Conservation (phyloP, 1,140 invertebrate genomes). For the Pseudomyrmex cubaensis region DNA sequence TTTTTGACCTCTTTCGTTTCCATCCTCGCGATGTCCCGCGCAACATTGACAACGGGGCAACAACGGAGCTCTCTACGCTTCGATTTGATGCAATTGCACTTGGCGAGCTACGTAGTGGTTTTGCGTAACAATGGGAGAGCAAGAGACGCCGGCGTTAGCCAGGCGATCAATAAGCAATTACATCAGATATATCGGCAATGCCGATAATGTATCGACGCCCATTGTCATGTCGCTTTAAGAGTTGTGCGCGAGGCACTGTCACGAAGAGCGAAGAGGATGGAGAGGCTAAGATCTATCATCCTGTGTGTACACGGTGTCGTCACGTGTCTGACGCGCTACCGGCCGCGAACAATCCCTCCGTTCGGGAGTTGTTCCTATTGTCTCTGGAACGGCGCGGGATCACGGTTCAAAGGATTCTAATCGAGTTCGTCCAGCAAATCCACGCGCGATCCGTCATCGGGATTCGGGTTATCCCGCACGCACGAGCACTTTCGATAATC, state of each 20-base stretch:
- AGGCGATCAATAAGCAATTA: conserved; percentile 54
- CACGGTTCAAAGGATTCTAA: conserved; percentile 77
- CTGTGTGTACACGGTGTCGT: conserved; percentile 30
- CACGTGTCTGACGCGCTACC: conserved; percentile 35
- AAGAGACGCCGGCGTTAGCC: background rate
- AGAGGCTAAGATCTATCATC: conserved; percentile 58
- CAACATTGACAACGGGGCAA: background rate
- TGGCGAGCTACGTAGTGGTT: conserved; percentile 11
- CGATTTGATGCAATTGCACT: conserved; percentile 14
- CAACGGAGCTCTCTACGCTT: background rate
- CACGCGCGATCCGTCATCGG: conserved; percentile 75
- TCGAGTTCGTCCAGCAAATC: conserved; percentile 72
- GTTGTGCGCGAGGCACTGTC: conserved; percentile 17
- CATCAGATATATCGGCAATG: conserved; percentile 7
- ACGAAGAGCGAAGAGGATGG: background rate
- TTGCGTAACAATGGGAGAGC: conserved; percentile 41
- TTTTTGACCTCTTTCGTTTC: background rate
- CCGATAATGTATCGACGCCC: conserved; percentile 39
- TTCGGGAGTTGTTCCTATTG: background rate
- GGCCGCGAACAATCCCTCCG: conserved; percentile 36
- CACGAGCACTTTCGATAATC: conserved; percentile 78
- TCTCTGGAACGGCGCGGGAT: conserved; percentile 37
- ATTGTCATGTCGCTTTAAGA: conserved; percentile 41
- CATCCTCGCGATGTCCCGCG: background rate
- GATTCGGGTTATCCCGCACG: conserved; percentile 75